Evolutionary conservation across 2,797 vertebrate genomes (phyloP), one percentile per base, ranked within the genome.

Genomic region (Momotus momota): DNA sequence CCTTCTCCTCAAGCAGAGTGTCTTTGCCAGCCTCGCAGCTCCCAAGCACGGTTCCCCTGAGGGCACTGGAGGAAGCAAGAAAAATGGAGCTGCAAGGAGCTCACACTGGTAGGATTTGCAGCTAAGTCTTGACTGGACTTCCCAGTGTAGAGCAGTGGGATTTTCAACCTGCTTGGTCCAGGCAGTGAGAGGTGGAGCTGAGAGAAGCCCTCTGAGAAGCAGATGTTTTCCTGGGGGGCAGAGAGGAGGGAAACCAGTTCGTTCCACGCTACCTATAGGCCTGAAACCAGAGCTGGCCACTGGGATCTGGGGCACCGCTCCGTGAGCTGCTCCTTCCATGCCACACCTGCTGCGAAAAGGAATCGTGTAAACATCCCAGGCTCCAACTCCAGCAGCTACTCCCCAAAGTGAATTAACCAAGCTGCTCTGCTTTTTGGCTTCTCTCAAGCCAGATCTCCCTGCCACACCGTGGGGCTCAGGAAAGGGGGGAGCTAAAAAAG

Each of bases 21-120:
- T 80, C 91, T 35, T 87, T 72, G 93, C 71, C 78, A 91, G 74
- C 48, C 75, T 94, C 29, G 9, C 57, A 61, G 58, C 60, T 81
- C 93, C 88, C 81, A 48, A 67, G 81, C 62, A 35, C 16, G 49
- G 55, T 52, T 77, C 55, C 6, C 1, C 57, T 3, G 16, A 72
- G 41, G 61, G 55, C 57, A 49, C 43, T 5, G 0, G 67, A 38
- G 29, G 49, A 55, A 80, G 52, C 10, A 3, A 60, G 27, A 26
- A 64, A n/a, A 57, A 67, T 6, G 2, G 9, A 66, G 66, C 81
- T 41, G 40, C 21, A 12, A 14, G 26, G 41, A 26, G 52, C 10
- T 58, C 23, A 23, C 1, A 0, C 9, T 7, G 5, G 64, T 10
- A 20, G 14, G 12, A 2, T 12, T 31, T 7, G 18, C 60, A 49